phyloP scores from a whole-genome alignment of 2,888 invertebrate genomes.

The Caenorhabditis angaria region DNA sequence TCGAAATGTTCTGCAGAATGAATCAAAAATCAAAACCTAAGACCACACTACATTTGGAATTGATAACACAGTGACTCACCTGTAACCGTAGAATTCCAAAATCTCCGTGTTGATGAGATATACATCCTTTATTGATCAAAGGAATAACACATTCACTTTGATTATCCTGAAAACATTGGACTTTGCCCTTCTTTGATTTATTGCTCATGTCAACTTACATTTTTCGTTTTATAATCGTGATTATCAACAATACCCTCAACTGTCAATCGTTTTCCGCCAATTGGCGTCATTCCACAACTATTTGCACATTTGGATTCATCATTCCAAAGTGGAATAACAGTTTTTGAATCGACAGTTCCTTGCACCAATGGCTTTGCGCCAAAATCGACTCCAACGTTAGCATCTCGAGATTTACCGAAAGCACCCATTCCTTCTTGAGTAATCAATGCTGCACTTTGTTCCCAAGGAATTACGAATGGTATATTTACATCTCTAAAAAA shows the following conservation, averaged over 20 bases:
- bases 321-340: slow-evolving; percentile 62
- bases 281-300: slow-evolving; percentile 52
- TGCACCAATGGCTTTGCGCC: slow-evolving; percentile 47
- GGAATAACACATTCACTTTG: slow-evolving; percentile 51
- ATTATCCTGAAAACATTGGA: slow-evolving; percentile 35
- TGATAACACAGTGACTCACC: slow-evolving; percentile 30
- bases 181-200: not conserved
- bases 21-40: too few species aligned
- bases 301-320: slow-evolving; percentile 53
- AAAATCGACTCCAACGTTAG: slow-evolving; percentile 48
- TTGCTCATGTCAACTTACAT: slow-evolving; percentile 26
- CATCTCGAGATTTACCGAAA: slow-evolving; percentile 57
- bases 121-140: slow-evolving; percentile 45
- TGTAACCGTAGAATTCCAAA: slow-evolving; percentile 56
- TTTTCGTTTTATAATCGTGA: slow-evolving; percentile 57
- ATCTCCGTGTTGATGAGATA: slow-evolving; percentile 42
- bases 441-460: slow-evolving; percentile 52
- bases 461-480: slow-evolving; percentile 66
- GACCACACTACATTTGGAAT: too few species aligned
- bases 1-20: too few species aligned
- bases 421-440: slow-evolving; percentile 67
- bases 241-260: slow-evolving; percentile 61
- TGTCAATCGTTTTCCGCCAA: slow-evolving; percentile 58
- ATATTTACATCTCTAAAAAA: slow-evolving; percentile 55
- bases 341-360: slow-evolving; percentile 64